Evolutionary conservation across 2,888 invertebrate species (phyloP), one percentile per base, ranked within the genome.

Genomic region (Zhuqinia jingwanae): DNA sequence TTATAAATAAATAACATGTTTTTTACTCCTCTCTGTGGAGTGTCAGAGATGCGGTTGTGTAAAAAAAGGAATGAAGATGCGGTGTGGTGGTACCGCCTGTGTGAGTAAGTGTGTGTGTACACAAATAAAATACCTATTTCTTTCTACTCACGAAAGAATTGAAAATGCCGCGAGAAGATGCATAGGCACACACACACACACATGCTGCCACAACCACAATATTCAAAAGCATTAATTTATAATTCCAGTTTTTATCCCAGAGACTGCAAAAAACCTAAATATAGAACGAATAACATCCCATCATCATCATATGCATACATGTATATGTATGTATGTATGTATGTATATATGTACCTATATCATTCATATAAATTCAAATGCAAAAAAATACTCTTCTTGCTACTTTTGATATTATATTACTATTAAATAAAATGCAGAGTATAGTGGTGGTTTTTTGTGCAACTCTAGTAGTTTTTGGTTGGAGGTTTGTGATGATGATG

Each of bases 1-100:
- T 58, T 63, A 65, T 70, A 70, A 68, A 70, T 70, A 58, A 70
- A 70, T 81, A 58, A 56, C 42, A 75, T 45, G 20, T 50, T 36
- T 45, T 70, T 45, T 70, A 36, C 56, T 36, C 56, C 75, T 56
- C 36, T 36, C 53, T 17, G 53, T 53, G 17, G 25, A 20, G 25
- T 20, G 58, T 56, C 5, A 20, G 8, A 58, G 58, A 8, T 58
- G 58, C 20, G 50, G 50, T 50, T 50, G 15, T 50, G 50, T 50
- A 8, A 15, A 42, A 42, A 42, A 5, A 42, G 42, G 5, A 42
- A 42, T 8, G 36, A 6, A 36, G 36, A 6, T 8, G 36, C 36
- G 36, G 36, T 36, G 8, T 11, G 5, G 11, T 42, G 11, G 42
- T 42, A 42, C n/a, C n/a, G 42, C n/a, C n/a, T n/a, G n/a, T n/a